phyloP scores from a whole-genome alignment of 2,797 vertebrate species.

The Lepus townsendii region DNA sequence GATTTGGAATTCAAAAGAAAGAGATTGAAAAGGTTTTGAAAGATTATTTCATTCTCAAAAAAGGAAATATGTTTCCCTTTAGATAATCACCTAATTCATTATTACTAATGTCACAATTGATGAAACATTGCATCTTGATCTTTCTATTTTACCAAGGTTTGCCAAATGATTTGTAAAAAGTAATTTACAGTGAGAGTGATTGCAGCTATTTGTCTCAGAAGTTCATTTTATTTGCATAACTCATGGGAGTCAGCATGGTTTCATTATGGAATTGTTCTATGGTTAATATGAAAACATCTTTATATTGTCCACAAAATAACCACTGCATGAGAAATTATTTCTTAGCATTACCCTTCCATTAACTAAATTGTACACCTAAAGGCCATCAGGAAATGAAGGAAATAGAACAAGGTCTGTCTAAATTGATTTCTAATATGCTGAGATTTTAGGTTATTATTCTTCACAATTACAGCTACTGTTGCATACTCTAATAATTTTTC shows the following conservation, averaged over 20 bases:
- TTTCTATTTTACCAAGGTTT: conserved; percentile 46
- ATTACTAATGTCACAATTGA: conserved; percentile 64
- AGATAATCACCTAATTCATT: conserved; percentile 1
- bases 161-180: conserved; percentile 46
- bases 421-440: conserved; percentile 76
- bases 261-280: conserved; percentile 53
- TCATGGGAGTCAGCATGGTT: conserved; percentile 8
- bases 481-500: conserved; percentile 61
- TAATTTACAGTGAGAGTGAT: conserved; percentile 58
- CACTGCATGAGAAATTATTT: conserved; percentile 54
- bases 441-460: conserved; percentile 61
- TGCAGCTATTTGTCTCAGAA: conserved; percentile 41
- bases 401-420: conserved; percentile 60
- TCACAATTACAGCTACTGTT: conserved; percentile 72
- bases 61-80: conserved; percentile 13
- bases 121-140: conserved; percentile 48
- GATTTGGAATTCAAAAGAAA: background rate
- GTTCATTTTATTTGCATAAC: conserved; percentile 53
- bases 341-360: background rate
- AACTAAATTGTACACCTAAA: background rate
- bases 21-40: background rate
- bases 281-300: conserved; percentile 64
- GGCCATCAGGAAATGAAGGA: conserved; percentile 58
- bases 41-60: background rate
- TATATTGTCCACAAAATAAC: conserved; percentile 70